Percentiles rank a stretch among this genome's conserved stretches.
Evolutionary conservation across 2,888 invertebrate genomes (phyloP).

Genomic region (Drosophila longiperda): DNA sequence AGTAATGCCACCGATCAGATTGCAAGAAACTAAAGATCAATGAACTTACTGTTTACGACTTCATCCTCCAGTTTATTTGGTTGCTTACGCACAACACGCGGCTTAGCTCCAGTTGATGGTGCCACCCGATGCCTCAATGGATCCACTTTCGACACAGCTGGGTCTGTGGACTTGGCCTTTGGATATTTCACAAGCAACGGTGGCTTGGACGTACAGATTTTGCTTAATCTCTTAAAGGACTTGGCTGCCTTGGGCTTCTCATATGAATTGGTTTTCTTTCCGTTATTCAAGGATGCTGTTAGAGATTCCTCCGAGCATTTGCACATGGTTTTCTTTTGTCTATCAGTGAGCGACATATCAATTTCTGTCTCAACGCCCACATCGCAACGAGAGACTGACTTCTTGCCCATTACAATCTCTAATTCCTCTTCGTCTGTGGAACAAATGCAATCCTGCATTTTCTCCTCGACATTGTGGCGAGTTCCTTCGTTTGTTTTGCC

Average conservation of each 20-base stretch:
- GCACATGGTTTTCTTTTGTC: neutral
- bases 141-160: neutral
- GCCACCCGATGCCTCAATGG: neutral
- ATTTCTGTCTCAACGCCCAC: slow-evolving; percentile 44
- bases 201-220: slow-evolving; percentile 19
- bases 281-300: neutral
- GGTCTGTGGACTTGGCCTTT: neutral
- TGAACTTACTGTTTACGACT: slow-evolving; percentile 32
- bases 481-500: neutral
- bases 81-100: neutral
- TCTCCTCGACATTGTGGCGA: neutral
- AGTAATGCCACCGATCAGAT: slow-evolving; percentile 43
- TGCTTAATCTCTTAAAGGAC: neutral
- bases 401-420: neutral
- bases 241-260: neutral
- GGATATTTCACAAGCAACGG: neutral
- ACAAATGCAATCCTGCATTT: slow-evolving; percentile 22
- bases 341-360: slow-evolving; percentile 33
- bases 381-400: slow-evolving; percentile 16
- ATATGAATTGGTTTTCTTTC: neutral
- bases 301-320: neutral
- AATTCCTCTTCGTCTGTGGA: slow-evolving; percentile 12
- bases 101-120: neutral
- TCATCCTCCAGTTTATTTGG: slow-evolving; percentile 32
- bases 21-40: slow-evolving; percentile 5